Evolutionary conservation across 2,113 vertebrate species (phyloP).

Genomic region (Fregetta grallaria): DNA sequence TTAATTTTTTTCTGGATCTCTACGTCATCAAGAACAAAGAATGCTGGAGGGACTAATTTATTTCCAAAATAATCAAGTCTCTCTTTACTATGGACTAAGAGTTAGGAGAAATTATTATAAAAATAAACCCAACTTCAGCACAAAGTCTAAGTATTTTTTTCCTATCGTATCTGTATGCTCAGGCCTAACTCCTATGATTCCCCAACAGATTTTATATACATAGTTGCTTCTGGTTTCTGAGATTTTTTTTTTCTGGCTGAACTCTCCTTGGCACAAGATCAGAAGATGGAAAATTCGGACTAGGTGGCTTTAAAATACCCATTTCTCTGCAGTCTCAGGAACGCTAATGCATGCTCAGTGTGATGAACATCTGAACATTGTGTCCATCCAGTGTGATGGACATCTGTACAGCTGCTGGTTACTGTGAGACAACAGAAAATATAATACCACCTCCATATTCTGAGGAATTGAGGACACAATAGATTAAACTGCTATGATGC

Average conservation of each 20-base stretch:
- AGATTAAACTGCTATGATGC: neutral
- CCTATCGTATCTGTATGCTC: neutral
- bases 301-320: neutral
- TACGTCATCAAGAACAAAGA: neutral
- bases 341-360: accelerated
- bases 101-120: neutral
- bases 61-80: neutral
- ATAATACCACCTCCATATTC: accelerated
- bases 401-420: neutral
- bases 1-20: neutral
- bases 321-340: neutral
- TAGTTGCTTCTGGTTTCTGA: neutral
- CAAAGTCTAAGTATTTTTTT: neutral
- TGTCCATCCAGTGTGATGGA: neutral
- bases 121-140: neutral
- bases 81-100: neutral
- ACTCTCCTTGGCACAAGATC: neutral
- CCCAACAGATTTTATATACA: neutral
- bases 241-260: neutral
- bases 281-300: neutral
- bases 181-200: neutral
- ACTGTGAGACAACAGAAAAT: neutral
- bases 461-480: neutral
- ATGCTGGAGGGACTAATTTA: neutral
- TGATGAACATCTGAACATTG: neutral